Conservation (phyloP, 2,797 vertebrate genomes). For the Vultur gryphus region DNA sequence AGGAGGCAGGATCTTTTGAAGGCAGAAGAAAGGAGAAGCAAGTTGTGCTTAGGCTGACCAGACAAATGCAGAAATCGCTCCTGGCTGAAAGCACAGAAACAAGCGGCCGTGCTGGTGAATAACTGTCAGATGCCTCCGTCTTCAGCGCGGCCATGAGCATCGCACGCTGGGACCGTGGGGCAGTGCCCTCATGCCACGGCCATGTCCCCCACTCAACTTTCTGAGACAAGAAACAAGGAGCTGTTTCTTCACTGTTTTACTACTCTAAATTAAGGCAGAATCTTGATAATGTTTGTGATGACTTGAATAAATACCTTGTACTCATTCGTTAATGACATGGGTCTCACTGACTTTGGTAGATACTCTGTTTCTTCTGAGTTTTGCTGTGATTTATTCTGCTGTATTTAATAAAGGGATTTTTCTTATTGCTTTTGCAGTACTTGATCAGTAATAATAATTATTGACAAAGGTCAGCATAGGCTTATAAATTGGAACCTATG, state of each 20-base stretch:
- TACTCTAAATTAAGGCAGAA: background rate
- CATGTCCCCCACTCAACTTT: fast-evolving
- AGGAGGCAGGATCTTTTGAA: background rate
- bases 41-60: background rate
- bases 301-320: background rate
- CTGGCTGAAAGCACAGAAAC: background rate
- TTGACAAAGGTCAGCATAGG: background rate
- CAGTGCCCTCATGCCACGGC: background rate
- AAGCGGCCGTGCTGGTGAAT: background rate
- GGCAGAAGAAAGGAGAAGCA: background rate
- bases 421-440: background rate
- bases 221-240: background rate
- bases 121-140: fast-evolving
- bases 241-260: fast-evolving
- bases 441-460: background rate
- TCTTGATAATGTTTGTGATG: background rate
- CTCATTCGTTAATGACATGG: fast-evolving
- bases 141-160: background rate
- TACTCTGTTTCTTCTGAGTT: background rate
- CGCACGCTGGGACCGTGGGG: fast-evolving
- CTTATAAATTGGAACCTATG: background rate
- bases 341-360: background rate
- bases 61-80: background rate
- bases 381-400: background rate
- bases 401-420: background rate